Evolutionary conservation across 2,888 invertebrate species (phyloP), one percentile per base, ranked within the genome.

Genomic region (Baccha elongata): DNA sequence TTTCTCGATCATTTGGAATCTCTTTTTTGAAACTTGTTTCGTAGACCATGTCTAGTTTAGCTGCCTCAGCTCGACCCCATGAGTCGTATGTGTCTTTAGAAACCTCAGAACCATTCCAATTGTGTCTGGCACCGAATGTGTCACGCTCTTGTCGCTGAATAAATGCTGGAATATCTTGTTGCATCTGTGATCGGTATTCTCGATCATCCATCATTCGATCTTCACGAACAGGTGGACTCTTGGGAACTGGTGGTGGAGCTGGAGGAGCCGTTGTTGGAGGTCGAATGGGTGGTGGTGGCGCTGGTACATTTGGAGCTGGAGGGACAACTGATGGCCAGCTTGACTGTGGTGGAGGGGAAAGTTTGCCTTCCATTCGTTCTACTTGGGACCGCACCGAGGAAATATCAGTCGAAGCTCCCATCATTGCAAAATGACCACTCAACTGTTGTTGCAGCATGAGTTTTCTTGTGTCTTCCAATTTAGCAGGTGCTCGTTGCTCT

Each of bases 361-460:
- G 90, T 13, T 88, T 88, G 2, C 88, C 90, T 86, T 93, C 93
- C 93, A 93, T 93, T 75, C 93, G 91, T 85, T 93, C 93, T 17
- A 93, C 92, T 87, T 93, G 92, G 0, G 91, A 91, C 74, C 92
- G 91, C 7, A 91, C 91, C 0, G 90, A 90, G 4, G 90, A 88
- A 58, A 89, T 80, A 64, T 89, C 88, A 4, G 86, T 86, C 11
- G 86, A 85, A 11, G 68, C 60, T 23, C 85, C 84, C 69, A 85
- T 86, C 71, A 86, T 87, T 23, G 86, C 86, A 64, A 90, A 89
- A 55, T 89, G 87, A 15, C 94, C 94, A 86, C 95, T 94, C 55
- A 97, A 89, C 90, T 97, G 97, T 86, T 97, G 95, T 87, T 97
- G 96, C 35, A 98, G 90, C 93, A 97, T 94, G 87, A 96, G 91